A percentile compares a stretch with the other conserved stretches of the same genome.
Evolutionary conservation across 2,888 invertebrate species (phyloP).

Genomic region (Eudemis profundana): DNA sequence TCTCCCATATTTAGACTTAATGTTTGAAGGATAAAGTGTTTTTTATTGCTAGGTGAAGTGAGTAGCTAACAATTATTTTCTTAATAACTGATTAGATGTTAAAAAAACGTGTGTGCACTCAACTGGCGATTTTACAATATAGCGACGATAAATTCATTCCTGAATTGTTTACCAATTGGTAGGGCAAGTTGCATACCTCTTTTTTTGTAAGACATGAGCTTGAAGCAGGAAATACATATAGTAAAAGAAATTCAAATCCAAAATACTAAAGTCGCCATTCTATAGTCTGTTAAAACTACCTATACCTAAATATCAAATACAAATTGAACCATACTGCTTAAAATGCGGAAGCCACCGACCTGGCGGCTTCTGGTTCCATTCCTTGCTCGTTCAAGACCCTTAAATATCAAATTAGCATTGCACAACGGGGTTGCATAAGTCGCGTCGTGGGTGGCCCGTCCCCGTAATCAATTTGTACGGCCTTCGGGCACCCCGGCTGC

Average conservation of each 20-base stretch:
- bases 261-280: no score
- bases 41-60: slow-evolving; percentile 16
- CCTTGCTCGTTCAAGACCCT: slow-evolving; percentile 20
- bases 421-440: slow-evolving; percentile 62
- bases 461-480: slow-evolving; percentile 83
- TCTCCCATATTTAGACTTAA: slow-evolving; percentile 2
- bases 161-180: no score
- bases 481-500: slow-evolving; percentile 64
- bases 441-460: slow-evolving; percentile 75
- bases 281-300: no score
- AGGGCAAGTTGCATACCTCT: no score
- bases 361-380: slow-evolving; percentile 19
- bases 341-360: slow-evolving; percentile 5
- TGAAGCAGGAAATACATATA: no score
- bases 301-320: neutral
- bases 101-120: no score
- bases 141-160: no score
- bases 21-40: slow-evolving; percentile 9
- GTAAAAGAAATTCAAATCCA: no score
- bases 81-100: no score
- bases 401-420: slow-evolving; percentile 44
- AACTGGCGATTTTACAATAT: no score
- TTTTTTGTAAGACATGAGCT: no score
- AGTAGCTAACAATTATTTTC: neutral
- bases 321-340: neutral